Evolutionary conservation across 2,113 vertebrate species (phyloP).

Genomic region (Microcebus murinus): DNA sequence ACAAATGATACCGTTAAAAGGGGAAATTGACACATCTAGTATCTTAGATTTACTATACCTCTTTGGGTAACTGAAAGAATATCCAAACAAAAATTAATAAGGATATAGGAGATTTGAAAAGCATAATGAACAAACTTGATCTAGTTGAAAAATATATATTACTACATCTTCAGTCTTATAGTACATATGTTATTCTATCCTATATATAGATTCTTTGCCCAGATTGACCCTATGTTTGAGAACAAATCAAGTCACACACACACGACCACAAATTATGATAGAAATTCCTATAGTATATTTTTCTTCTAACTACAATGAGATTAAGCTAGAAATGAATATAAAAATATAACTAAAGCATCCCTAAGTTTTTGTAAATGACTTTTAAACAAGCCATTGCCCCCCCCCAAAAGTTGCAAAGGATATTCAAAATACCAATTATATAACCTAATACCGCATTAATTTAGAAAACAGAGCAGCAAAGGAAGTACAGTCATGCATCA

Average conservation of each 20-base stretch:
- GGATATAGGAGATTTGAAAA: neutral
- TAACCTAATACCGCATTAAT: neutral
- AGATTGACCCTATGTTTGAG: neutral
- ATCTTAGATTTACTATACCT: neutral
- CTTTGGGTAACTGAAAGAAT: neutral
- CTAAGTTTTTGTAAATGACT: neutral
- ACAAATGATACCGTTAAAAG: neutral
- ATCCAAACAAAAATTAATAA: neutral
- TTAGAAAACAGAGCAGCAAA: neutral
- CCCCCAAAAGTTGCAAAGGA: neutral
- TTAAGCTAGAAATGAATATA: neutral
- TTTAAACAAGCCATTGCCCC: neutral
- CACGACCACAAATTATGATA: neutral
- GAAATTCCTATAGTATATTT: neutral
- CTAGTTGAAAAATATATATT: neutral
- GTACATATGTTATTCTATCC: neutral
- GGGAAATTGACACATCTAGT: neutral
- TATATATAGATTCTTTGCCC: neutral
- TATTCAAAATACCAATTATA: neutral
- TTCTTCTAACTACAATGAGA: neutral
- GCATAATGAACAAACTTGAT: neutral
- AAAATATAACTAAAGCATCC: neutral
- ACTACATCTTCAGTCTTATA: neutral
- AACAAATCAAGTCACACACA: neutral
- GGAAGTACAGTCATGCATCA: neutral